phyloP scores from a whole-genome alignment of 2,113 vertebrate species.

The Anthoscopus minutus region DNA sequence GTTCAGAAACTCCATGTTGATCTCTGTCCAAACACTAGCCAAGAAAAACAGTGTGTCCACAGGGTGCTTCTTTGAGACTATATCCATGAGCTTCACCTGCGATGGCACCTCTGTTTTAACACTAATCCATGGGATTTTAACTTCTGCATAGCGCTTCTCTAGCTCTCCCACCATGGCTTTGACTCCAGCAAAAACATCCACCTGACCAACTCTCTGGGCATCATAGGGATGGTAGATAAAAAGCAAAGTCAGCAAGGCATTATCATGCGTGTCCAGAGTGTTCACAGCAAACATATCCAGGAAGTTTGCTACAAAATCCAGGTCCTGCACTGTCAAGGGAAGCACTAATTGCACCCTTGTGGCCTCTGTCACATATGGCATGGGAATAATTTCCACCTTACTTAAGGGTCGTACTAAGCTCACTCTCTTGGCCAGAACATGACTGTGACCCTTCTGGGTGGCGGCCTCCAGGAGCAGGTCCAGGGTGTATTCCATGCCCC shows the following conservation, averaged over 20 bases:
- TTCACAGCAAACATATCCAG: slow-evolving; percentile 89
- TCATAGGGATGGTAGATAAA: slow-evolving; percentile 89
- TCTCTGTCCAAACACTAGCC: slow-evolving; percentile 86
- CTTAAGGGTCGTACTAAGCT: slow-evolving; percentile 87
- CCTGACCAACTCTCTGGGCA: slow-evolving; percentile 81
- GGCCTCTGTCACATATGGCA: slow-evolving; percentile 95
- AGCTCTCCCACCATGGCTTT: slow-evolving; percentile 86
- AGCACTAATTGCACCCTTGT: slow-evolving; percentile 90
- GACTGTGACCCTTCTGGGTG: slow-evolving; percentile 88
- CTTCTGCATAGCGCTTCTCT: slow-evolving; percentile 84
- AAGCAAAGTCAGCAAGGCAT: slow-evolving; percentile 85
- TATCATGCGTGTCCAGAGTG: slow-evolving; percentile 86
- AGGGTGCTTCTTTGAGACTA: slow-evolving; percentile 95
- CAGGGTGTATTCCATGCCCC: slow-evolving; percentile 93
- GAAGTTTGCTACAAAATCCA: slow-evolving; percentile 81
- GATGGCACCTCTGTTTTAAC: slow-evolving; percentile 92
- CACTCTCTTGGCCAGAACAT: slow-evolving; percentile 83
- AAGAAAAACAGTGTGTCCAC: slow-evolving; percentile 94
- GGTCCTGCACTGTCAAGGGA: slow-evolving; percentile 81
- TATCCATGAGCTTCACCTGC: slow-evolving; percentile 94
- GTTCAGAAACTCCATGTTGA: slow-evolving; percentile 88
- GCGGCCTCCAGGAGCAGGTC: slow-evolving; percentile 88
- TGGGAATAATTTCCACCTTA: slow-evolving; percentile 90
- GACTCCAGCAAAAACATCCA: slow-evolving; percentile 85
- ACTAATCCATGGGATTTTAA: slow-evolving; percentile 91